Evolutionary conservation across 2,888 invertebrate species (phyloP), one percentile per base, ranked within the genome.

Genomic region (Hesperia comma): DNA sequence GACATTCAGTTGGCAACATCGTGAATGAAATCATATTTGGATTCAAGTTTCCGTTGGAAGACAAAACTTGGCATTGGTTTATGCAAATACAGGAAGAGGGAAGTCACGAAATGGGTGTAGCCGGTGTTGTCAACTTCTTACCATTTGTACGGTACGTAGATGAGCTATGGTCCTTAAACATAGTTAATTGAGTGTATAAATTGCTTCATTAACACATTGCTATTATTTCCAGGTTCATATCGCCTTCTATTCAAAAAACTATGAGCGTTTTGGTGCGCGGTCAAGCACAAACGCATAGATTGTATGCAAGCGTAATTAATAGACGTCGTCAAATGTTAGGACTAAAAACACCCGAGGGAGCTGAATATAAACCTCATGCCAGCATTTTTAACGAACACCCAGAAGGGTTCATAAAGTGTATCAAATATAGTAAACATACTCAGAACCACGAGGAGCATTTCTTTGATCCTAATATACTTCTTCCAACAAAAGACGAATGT

Each of bases 51-150:
- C 87, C 93, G 2, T 92, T 94, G 60, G 91, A 96, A 67, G 96
- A 97, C 79, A 91, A 94, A 77, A 95, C 95, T 6, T 98, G 98
- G 97, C 90, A 88, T 66, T 96, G 96, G 94, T 87, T 97, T 66
- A 94, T 96, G 76, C 88, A 95, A 74, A 90, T 97, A 61, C 97
- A 97, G 83, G 97, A 97, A 80, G 96, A 97, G 82, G 97, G 98
- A 0, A 95, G 96, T 58, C 96, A 96, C 79, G 94, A 95, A 76
- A 96, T 98, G 80, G 97, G 97, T 0, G 94, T 98, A 2, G 95
- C 97, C 0, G 97, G 96, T 2, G 94, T 96, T 12, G 93, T 97
- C 2, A 98, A 98, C 84, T 98, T 98, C 85, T 89, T 98, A 71
- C 97, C 98, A 14, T 95, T 96, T 79, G 85, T 97, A 53, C 95